Conservation (phyloP, 2,113 vertebrate genomes). For the Etia nguti region DNA sequence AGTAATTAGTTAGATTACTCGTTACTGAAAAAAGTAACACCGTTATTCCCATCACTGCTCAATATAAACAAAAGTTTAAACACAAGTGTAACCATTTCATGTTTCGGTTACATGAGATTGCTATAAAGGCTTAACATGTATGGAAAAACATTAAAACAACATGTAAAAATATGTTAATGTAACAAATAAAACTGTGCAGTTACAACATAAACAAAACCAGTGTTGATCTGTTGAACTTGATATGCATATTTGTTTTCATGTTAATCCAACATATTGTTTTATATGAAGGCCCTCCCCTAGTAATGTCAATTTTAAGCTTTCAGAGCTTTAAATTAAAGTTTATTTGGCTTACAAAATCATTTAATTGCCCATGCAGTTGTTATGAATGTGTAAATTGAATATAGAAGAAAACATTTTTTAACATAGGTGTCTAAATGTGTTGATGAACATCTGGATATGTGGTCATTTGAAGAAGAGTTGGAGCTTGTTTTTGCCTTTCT, state of each 20-base stretch:
- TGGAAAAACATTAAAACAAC: rapidly evolving
- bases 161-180: rapidly evolving
- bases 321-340: neutral
- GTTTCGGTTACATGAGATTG: neutral
- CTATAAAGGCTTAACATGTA: neutral
- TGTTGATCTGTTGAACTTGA: neutral
- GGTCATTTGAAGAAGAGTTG: neutral
- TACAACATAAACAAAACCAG: neutral
- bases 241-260: rapidly evolving
- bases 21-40: too few species aligned
- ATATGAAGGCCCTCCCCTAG: rapidly evolving
- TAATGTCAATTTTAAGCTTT: neutral
- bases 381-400: rapidly evolving
- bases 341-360: too few species aligned
- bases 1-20: too few species aligned
- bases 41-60: too few species aligned
- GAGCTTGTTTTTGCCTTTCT: neutral
- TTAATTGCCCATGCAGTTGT: neutral
- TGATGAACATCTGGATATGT: neutral
- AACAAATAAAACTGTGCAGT: neutral
- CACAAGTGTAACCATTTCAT: neutral
- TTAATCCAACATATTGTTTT: neutral
- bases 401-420: rapidly evolving
- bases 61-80: neutral
- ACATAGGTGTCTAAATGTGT: neutral